phyloP scores from a whole-genome alignment of 1,140 invertebrate genomes.

The Metaphire vulgaris region DNA sequence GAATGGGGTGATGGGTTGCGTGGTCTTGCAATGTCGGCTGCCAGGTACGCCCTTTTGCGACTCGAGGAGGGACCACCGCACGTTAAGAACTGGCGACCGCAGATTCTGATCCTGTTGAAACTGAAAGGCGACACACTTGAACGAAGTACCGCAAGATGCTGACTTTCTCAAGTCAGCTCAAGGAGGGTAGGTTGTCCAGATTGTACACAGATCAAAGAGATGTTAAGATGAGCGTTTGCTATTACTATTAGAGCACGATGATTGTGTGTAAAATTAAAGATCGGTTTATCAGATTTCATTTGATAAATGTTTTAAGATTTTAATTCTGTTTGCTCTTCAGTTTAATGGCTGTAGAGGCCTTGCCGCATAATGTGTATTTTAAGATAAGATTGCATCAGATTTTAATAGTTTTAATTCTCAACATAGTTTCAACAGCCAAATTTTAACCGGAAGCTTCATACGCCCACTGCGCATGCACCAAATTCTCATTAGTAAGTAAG shows the following conservation, averaged over 20 bases:
- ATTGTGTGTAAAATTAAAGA: not conserved
- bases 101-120: constrained; percentile 73
- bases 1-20: constrained; percentile 99
- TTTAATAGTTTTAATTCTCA: too few species aligned
- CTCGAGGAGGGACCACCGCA: constrained; percentile 93
- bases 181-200: constrained; percentile 66
- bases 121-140: constrained; percentile 41
- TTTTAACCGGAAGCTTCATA: too few species aligned
- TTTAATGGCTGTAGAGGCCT: not conserved
- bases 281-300: not conserved
- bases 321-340: not conserved
- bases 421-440: too few species aligned
- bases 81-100: constrained; percentile 98
- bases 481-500: too few species aligned
- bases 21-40: constrained; percentile 90
- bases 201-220: not conserved
- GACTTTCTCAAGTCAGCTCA: constrained; percentile 91
- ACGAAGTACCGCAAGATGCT: constrained; percentile 69
- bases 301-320: not conserved
- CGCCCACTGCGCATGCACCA: too few species aligned
- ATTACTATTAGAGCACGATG: not conserved
- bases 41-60: constrained; percentile 85
- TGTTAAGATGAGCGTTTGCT: not conserved
- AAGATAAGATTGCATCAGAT: too few species aligned
- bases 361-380: too few species aligned